Base-by-base conservation (phyloP, 2,113 vertebrate species). In the Passer domesticus region DNA sequence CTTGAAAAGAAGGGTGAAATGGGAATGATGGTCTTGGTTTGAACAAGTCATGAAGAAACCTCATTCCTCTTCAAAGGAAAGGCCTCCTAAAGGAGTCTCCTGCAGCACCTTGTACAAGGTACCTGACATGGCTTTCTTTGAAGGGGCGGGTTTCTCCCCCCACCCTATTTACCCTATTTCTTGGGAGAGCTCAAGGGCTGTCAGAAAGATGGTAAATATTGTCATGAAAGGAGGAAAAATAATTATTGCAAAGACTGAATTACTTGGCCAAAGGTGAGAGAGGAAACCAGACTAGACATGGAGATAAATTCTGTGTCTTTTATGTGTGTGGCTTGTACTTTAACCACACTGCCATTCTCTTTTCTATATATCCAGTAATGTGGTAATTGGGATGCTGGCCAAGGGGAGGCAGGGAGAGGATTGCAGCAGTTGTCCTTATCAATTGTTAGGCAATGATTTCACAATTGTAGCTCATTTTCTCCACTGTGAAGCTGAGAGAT, bases 391-490 rank as follows among this genome's bases (percentile, higher is more conserved):
- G 64, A 83, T 27, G 11, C 76, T 78, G 73, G 72, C 83, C 80
- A 94, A 86, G 76, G 75, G 85, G 72, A 83, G 60, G 43, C 80
- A 94, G 75, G 39, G 87, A 91, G 72, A 83, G 33, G 72, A 81
- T 85, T 93, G 93, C 95, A 93, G 72, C 64, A 27, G 35, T 64
- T 88, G 83, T 87, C 52, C 83, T 95, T 94, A 95, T 95, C 94
- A 95, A 68, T 90, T 64, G 80, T 94, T 95, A 89, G 89, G 96
- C 94, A 95, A 90, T n/a, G 60, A 94, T 96, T 96, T 95, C 96
- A 95, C 93, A 95, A 92, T 6, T 82, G 73, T 72, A 76, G 80
- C 41, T 92, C 52, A 14, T 94, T 92, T 93, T 94, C 53, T 53
- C 72, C 83, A 46, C 47, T 62, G 44, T 75, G 86, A 86, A 78